Evolutionary conservation across 2,888 invertebrate genomes (phyloP), one percentile per base, ranked within the genome.

Genomic region (Tetragonisca angustula): DNA sequence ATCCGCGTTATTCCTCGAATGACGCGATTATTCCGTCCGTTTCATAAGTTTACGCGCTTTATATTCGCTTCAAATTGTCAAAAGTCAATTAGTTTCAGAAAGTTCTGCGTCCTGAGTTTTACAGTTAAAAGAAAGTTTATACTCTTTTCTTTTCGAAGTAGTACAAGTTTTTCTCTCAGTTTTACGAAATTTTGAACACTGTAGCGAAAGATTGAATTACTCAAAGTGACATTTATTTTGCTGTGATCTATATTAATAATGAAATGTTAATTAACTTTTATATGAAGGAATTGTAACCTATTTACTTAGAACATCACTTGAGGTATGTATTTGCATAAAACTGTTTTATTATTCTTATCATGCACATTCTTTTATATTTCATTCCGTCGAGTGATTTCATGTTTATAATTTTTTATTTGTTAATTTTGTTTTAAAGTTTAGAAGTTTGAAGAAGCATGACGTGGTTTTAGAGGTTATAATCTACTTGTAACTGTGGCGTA

Each of bases 21-120:
- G 76, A 75, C 71, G 67, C 61, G 65, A 80, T 52, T 76, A 56
- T 50, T 49, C 71, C 65, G 71, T 76, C 61, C 49, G 19, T 81
- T 71, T 83, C 71, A 6, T 72, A 76, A 81, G 27, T 36, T 43
- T 19, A 17, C 21, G n/a, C 17, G 2, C 15, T 83, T 61, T 76
- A 68, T 76, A 67, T 59, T 32, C 24, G 6, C 13, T 21, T 74
- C 15, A 54, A 54, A 69, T 71, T n/a, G 17, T 21, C n/a, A 56
- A 19, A 68, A 32, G 54, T 72, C 43, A 54, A 54, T 71, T 36
- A 50, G 9, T 56, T 56, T n/a, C 27, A 61, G 11, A 4, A 24
- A 69, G 49, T 6, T 27, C 15, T 36, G 19, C 21, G 19, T 21
- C 56, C 27, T 5, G 49, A 24, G 43, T 54, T 19, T 73, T 50